phyloP scores from a whole-genome alignment of 2,113 vertebrate genomes.

The Neotoma lepida region DNA sequence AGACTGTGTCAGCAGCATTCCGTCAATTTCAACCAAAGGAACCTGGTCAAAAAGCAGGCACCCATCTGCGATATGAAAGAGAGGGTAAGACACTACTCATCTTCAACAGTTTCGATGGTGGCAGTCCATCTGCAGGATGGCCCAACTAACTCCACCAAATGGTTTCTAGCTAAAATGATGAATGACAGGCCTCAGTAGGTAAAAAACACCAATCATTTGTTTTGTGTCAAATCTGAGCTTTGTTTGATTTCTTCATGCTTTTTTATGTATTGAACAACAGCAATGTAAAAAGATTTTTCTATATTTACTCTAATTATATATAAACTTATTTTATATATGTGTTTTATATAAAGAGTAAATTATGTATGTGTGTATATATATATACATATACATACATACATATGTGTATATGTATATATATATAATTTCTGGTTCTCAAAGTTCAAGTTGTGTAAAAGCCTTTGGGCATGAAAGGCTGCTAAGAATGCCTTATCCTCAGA shows the following conservation, averaged over 20 bases:
- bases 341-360: background rate
- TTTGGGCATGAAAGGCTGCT: background rate
- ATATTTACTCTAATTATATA: background rate
- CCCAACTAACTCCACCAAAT: background rate
- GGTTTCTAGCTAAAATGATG: background rate
- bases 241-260: background rate
- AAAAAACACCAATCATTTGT: conserved; percentile 2
- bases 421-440: conserved; percentile 9
- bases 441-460: background rate
- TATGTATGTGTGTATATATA: background rate
- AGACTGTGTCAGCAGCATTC: conserved; percentile 91
- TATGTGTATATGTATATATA: background rate
- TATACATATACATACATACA: background rate
- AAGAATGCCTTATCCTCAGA: background rate
- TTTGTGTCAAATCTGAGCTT: conserved; percentile 1
- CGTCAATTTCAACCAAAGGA: conserved; percentile 94
- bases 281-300: background rate
- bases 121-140: background rate
- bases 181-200: background rate
- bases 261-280: background rate
- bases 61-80: conserved; percentile 82
- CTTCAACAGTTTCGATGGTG: background rate
- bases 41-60: conserved; percentile 91
- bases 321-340: no score
- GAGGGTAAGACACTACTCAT: background rate